Conservation (phyloP, 2,888 invertebrate genomes). For the Meteorus cinctellus region DNA sequence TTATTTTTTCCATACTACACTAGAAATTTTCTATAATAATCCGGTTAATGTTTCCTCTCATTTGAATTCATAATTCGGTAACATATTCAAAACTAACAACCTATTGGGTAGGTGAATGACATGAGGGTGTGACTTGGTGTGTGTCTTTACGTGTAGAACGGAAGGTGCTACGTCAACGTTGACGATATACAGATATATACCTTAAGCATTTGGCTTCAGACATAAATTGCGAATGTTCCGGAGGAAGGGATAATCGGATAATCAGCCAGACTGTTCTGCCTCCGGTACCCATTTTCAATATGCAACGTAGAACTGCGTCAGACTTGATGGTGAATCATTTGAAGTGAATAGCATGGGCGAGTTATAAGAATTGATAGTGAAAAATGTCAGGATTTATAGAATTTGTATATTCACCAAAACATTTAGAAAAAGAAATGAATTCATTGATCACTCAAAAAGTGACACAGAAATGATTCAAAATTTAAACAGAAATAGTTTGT, state of each 20-base stretch:
- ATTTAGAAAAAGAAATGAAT: too few relatives aligned
- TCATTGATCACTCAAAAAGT: too few relatives aligned
- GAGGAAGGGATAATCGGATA: conserved; percentile 71
- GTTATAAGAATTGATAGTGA: too few relatives aligned
- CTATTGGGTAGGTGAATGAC: not conserved
- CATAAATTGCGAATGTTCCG: conserved; percentile 68
- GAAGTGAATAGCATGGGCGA: not conserved
- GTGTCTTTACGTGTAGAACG: conserved; percentile 40
- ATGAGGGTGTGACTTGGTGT: not conserved
- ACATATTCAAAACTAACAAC: conserved; percentile 22
- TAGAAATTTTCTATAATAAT: not conserved
- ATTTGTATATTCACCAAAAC: too few relatives aligned
- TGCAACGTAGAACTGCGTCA: conserved; percentile 48
- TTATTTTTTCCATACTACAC: not conserved
- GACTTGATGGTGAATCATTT: conserved; percentile 18
- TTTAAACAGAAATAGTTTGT: too few relatives aligned
- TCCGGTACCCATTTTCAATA: conserved; percentile 68
- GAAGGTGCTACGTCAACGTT: conserved; percentile 41
- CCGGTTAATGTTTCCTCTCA: not conserved
- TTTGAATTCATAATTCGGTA: not conserved
- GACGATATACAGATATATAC: not conserved
- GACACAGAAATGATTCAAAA: too few relatives aligned
- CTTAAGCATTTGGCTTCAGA: conserved; percentile 56
- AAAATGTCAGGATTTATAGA: too few relatives aligned
- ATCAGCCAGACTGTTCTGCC: conserved; percentile 69